Evolutionary conservation across 2,888 invertebrate genomes (phyloP), one percentile per base, ranked within the genome.

Genomic region (Chironomus riparius): DNA sequence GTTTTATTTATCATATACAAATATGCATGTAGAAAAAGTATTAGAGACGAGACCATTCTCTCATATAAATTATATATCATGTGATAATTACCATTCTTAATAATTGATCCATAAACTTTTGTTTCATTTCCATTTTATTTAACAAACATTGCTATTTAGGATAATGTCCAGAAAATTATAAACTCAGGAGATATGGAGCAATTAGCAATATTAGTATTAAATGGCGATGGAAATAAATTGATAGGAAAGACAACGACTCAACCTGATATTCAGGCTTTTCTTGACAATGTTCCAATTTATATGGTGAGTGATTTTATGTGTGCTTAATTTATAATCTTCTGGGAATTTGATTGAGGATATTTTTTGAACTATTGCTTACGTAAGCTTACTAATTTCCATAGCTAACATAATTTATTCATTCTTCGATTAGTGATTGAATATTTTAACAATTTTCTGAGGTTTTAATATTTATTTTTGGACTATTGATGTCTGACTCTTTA

Each of bases 151-250:
- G 13, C 38, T 47, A 68, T 65, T 48, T 86, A 88, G 83, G 91
- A 91, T 79, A 86, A 87, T 15, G 87, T 92, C 61, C 86, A 87
- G 76, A 86, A 87, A 78, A 86, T 92, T 79, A 88, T 93, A 73
- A 88, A 89, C 79, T 86, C 87, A 78, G 91, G 93, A 7, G 94
- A 94, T 81, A 91, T 97, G 90, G 95, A 95, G 82, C 92, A 93
- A 85, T 85, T 97, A 80, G 97, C 97, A 28, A 89, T 92, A 73
- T 85, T 97, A 80, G 95, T 97, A 13, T 86, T 97, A 22, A 93
- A 92, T 79, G 97, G 97, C 3, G 92, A 95, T 81, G 97, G 97
- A 0, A 86, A 91, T 78, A 87, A 90, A 84, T 85, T 94, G 80
- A 83, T 92, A 80, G 89, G 92, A 77, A 86, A 90, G 79, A 86